These are phyloP conservation scores for Probosciger aterrimus DNA, from an alignment of 2,113 vertebrate genomes.

Conservation along the genomic window DNA sequence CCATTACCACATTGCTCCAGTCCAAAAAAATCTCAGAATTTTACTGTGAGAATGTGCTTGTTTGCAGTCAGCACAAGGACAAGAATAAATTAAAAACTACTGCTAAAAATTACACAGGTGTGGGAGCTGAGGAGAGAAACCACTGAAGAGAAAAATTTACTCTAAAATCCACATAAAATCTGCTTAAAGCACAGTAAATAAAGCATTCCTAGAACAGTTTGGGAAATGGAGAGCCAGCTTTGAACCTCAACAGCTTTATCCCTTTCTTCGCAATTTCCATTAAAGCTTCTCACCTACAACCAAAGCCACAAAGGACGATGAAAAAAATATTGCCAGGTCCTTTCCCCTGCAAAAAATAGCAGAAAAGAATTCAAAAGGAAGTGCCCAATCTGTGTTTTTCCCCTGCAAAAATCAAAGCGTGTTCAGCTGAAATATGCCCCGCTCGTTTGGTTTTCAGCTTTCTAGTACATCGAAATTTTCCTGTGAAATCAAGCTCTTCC, in stretches of 20 bases:
- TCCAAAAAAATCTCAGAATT: not conserved
- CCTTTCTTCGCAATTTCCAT: not conserved
- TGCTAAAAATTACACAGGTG: not conserved
- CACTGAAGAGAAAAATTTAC: not conserved
- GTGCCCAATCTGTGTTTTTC: not conserved
- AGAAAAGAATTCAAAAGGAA: not conserved
- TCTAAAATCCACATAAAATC: not conserved
- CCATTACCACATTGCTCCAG: rapidly evolving
- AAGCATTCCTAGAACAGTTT: not conserved
- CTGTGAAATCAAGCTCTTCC: not conserved
- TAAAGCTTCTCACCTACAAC: not conserved
- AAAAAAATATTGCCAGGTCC: not conserved
- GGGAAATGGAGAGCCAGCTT: not conserved
- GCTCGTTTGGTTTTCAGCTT: not conserved
- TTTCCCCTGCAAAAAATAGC: not conserved
- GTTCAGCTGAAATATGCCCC: not conserved
- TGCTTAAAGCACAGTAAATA: not conserved
- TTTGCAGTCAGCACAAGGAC: not conserved
- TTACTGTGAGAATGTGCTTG: not conserved
- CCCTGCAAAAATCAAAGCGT: not conserved
- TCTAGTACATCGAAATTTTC: not conserved
- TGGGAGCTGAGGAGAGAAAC: not conserved
- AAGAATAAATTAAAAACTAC: not conserved
- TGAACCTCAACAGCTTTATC: not conserved
- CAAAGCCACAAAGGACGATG: rapidly evolving